Base-by-base conservation (phyloP, 2,113 vertebrate species). In the Laterallus jamaicensis region DNA sequence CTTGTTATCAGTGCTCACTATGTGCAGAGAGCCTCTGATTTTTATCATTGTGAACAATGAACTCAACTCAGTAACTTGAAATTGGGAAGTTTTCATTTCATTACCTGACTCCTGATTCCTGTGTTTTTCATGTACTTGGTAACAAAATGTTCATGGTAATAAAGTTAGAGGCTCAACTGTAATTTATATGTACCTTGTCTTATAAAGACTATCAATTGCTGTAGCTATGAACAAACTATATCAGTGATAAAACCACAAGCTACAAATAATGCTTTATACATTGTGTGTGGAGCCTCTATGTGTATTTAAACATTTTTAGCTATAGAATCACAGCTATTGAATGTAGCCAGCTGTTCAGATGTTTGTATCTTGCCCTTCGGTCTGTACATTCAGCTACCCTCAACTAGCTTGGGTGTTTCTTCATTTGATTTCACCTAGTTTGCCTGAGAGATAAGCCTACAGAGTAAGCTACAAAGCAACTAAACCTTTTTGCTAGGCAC, bases 41-140 rank as follows among this genome's bases (percentile, higher is more conserved):
- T 75, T 68, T 74, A 14, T 52, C 32, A 29, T 31, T 64, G 39
- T 58, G 59, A 66, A 54, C 28, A 90, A 59, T 63, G 64, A 54
- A 93, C 95, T 96, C 50, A 91, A 90, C 78, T 94, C 52, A 40
- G 32, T 31, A 42, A 60, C 13, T 35, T 78, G 75, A 44, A 92
- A 71, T 68, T 96, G 93, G 92, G 92, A 83, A 74, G 82, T 25
- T 71, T 91, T 97, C 29, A 90, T 93, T 76, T 82, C 75, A 78
- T 94, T 84, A 97, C 69, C n/a, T 92, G 29, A 87, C 81, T 93
- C 31, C 96, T 81, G 37, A 70, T 83, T 73, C 87, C 44, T 50
- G 95, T 78, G 63, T 66, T 96, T 58, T 93, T 88, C 81, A 75
- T 97, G 73, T 97, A 94, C 59, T 95, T 96, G 92, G 56, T 69